Evolutionary conservation across 2,113 vertebrate genomes (phyloP).

Genomic region (Tamias sibiricus): DNA sequence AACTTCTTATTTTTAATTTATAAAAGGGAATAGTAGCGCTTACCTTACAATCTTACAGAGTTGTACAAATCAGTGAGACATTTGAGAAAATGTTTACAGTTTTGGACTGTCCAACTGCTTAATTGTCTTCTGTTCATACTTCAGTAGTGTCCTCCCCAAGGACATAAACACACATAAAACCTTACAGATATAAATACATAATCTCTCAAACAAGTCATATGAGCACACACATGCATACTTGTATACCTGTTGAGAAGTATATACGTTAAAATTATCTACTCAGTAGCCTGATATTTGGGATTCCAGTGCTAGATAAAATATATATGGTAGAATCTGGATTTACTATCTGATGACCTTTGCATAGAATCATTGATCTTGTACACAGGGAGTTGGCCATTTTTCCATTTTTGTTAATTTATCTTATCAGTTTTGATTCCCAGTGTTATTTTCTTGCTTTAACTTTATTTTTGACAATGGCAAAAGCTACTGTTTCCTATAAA

Average conservation of each 20-base stretch:
- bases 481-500: background rate
- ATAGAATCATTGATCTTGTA: constrained; percentile 33
- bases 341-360: background rate
- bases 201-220: background rate
- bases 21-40: background rate
- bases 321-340: background rate
- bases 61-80: background rate
- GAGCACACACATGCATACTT: background rate
- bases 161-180: background rate
- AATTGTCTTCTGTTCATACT: constrained; percentile 16
- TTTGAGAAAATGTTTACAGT: constrained; percentile 18
- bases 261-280: background rate
- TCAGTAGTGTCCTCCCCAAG: background rate
- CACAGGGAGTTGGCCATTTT: constrained; percentile 30
- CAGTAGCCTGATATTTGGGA: background rate
- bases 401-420: background rate
- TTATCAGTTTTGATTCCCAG: constrained; percentile 46
- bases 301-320: constrained; percentile 36
- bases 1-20: background rate
- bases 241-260: background rate
- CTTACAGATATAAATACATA: background rate
- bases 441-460: constrained; percentile 43
- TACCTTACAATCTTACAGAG: background rate
- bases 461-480: constrained; percentile 49
- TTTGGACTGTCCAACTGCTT: background rate